phyloP scores from a whole-genome alignment of 2,797 vertebrate species.

The Heterohyrax brucei region DNA sequence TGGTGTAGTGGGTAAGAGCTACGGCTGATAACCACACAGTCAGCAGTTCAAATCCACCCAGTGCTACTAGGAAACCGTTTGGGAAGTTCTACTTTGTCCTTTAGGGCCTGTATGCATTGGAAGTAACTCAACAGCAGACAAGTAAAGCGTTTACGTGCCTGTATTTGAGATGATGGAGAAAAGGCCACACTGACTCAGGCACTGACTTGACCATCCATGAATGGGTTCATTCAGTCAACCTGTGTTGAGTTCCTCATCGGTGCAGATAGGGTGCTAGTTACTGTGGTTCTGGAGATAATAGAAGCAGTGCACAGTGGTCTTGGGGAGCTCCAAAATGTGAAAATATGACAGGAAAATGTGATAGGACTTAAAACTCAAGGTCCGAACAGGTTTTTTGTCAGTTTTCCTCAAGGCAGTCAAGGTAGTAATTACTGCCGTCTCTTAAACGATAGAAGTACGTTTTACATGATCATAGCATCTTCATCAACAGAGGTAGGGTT shows the following conservation, averaged over 20 bases:
- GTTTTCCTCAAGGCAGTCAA: not conserved
- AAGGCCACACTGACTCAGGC: not conserved
- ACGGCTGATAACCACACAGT: no score
- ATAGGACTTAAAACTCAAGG: not conserved
- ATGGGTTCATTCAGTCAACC: not conserved
- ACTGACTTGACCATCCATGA: not conserved
- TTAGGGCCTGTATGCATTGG: no score
- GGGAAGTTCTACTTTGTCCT: no score
- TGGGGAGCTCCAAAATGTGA: not conserved
- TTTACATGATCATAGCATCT: not conserved
- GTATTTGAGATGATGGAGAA: not conserved
- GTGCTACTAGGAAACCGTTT: no score
- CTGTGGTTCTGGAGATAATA: not conserved
- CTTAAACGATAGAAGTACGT: not conserved
- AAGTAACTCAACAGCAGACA: not conserved
- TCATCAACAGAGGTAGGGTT: not conserved
- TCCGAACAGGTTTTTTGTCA: not conserved
- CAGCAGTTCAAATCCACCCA: no score
- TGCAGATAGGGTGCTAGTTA: not conserved
- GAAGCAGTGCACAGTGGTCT: not conserved
- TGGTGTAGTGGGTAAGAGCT: no score
- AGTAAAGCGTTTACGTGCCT: not conserved
- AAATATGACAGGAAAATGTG: not conserved
- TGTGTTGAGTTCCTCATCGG: not conserved
- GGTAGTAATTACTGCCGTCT: not conserved